A percentile compares a stretch with the other conserved stretches of the same genome.
phyloP scores from a whole-genome alignment of 2,113 vertebrate genomes.

The Eretmochelys imbricata region DNA sequence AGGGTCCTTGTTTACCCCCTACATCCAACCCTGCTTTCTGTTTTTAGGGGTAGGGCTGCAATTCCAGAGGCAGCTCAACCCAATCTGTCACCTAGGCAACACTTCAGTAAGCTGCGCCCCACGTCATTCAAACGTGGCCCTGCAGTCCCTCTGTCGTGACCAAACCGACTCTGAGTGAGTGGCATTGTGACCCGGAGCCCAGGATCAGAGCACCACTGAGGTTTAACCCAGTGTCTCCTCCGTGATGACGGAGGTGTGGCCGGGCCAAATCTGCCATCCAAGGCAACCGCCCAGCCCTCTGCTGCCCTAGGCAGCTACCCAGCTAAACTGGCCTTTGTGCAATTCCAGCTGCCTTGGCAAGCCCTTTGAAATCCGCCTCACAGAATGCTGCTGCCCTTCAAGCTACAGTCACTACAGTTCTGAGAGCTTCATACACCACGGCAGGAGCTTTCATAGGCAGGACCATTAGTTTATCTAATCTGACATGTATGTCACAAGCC shows the following conservation, averaged over 20 bases:
- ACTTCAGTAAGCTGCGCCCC: background rate
- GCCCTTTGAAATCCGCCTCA: background rate
- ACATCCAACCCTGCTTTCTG: background rate
- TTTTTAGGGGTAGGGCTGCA: background rate
- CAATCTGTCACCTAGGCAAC: background rate
- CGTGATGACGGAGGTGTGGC: background rate
- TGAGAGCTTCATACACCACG: background rate
- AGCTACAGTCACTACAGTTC: background rate
- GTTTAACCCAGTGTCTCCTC: background rate
- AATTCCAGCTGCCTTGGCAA: background rate
- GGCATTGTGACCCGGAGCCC: background rate
- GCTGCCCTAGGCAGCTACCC: too few relatives aligned
- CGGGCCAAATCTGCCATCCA: background rate
- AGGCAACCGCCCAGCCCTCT: background rate
- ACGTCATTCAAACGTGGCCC: background rate
- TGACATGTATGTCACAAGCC: too few relatives aligned
- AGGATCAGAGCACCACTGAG: background rate
- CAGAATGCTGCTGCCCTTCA: background rate
- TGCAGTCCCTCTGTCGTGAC: background rate
- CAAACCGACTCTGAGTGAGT: background rate
- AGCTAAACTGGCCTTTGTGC: background rate
- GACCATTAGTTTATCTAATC: too few relatives aligned
- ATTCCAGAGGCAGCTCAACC: background rate
- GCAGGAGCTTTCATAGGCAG: background rate
- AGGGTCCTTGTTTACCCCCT: background rate